These are phyloP conservation scores for Brienomyrus brachyistius DNA, from an alignment of 2,113 vertebrate species.

Conservation along the genomic window DNA sequence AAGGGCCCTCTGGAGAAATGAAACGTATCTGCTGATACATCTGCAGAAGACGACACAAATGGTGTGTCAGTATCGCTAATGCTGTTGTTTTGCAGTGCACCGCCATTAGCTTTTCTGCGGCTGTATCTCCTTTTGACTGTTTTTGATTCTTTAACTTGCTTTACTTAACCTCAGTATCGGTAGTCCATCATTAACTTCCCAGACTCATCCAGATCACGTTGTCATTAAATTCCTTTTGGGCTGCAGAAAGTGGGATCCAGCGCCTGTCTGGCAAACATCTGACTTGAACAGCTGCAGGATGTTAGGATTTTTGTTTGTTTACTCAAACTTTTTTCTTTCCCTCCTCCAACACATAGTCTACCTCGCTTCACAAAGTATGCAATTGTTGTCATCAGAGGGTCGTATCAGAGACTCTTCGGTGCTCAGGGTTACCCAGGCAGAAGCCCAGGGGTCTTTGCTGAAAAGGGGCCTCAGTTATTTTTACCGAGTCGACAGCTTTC, in stretches of 20 bases:
- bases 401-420: neutral
- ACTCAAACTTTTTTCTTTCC: neutral
- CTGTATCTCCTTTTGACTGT: neutral
- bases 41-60: neutral
- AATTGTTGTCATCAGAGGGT: neutral
- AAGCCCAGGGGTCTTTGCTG: neutral
- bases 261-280: neutral
- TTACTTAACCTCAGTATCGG: neutral
- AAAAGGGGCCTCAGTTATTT: neutral
- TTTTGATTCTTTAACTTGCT: neutral
- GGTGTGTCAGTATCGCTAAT: neutral
- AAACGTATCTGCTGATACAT: neutral
- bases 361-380: neutral
- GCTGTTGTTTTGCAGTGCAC: neutral
- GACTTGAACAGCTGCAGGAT: neutral
- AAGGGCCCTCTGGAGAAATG: neutral
- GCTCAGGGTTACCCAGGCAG: neutral
- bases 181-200: neutral
- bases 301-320: neutral
- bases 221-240: neutral
- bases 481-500: too few relatives aligned
- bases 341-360: neutral
- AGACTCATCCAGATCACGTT: neutral
- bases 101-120: neutral
- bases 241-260: neutral